Evolutionary conservation across 2,888 invertebrate species (phyloP).

Genomic region (Salpingus planirostris): DNA sequence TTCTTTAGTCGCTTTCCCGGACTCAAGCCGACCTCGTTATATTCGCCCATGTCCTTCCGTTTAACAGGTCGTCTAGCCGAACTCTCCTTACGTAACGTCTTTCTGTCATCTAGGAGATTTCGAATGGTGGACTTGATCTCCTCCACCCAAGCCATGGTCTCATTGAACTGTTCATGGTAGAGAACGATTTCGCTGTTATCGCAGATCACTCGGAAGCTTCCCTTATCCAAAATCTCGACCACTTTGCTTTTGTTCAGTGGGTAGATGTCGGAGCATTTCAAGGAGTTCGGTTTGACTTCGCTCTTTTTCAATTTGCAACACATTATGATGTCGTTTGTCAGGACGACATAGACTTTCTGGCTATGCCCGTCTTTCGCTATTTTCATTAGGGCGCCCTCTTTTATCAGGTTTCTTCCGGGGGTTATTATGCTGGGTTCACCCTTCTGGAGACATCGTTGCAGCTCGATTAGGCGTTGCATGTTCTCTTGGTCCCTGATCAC

Average conservation of each 20-base stretch:
- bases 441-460: conserved; percentile 55
- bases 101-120: conserved; percentile 48
- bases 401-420: conserved; percentile 60
- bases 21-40: conserved; percentile 46
- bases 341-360: conserved; percentile 54
- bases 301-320: conserved; percentile 56
- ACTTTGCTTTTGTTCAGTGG: conserved; percentile 63
- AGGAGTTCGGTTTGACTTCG: conserved; percentile 45
- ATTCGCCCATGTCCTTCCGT: conserved; percentile 47
- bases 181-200: conserved; percentile 50
- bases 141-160: conserved; percentile 50
- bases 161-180: conserved; percentile 46
- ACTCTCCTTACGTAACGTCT: conserved; percentile 55
- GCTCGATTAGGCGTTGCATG: conserved; percentile 55
- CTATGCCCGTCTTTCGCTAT: conserved; percentile 31
- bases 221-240: conserved; percentile 48
- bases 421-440: conserved; percentile 56
- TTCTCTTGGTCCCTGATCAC: conserved; percentile 66
- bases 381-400: conserved; percentile 51
- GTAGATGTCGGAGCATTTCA: conserved; percentile 57
- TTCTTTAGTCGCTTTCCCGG: conserved; percentile 45
- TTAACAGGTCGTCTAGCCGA: conserved; percentile 53
- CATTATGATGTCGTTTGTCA: conserved; percentile 65
- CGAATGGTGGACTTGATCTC: conserved; percentile 49
- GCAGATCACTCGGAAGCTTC: conserved; percentile 53